Evolutionary conservation across 2,113 vertebrate genomes (phyloP), one percentile per base, ranked within the genome.

Genomic region (Hemibagrus wyckioides): DNA sequence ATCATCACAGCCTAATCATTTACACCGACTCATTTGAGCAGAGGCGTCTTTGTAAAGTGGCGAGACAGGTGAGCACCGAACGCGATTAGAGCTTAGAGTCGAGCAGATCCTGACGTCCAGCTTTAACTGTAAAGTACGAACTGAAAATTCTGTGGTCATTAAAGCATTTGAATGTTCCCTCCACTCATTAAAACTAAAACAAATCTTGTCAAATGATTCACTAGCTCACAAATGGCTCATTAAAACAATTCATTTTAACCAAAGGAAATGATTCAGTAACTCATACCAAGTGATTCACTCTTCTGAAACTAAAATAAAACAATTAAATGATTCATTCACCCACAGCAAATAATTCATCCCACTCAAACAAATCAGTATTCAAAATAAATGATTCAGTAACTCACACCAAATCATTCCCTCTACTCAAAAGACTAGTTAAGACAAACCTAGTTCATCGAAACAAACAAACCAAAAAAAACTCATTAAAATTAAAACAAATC

Each of bases 11-110:
- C 28, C 44, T 77, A 52, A 77, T 52, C 75, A 77, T 77, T 50
- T 52, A 52, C 75, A 77, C 30, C 3, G 41, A 75, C 75, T 77
- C 75, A 77, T 52, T 77, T 52, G 44, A 77, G 75, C 44, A 19
- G 75, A 30, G 1, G 6, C 15, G 14, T n/a, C 75, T 77, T 9
- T 77, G 52, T 77, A 77, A 17, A 77, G 23, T 52, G 44, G 28
- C 10, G 13, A 77, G 44, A 52, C 75, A 77, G 75, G 44, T 52
- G 71, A 28, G 10, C 9, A 21, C 36, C 0, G 33, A 69, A 69
- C 21, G 33, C 67, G 8, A 33, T 65, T 15, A 69, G 30, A 69
- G 65, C 65, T 41, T 23, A 44, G 36, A 41, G 73, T 76, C 28
- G 13, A 76, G 5, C 73, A 48, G 25, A n/a, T 76, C 73, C 41